These are phyloP conservation scores for Labeo catla DNA, from an alignment of 2,113 vertebrate genomes.

Conservation along the genomic window DNA sequence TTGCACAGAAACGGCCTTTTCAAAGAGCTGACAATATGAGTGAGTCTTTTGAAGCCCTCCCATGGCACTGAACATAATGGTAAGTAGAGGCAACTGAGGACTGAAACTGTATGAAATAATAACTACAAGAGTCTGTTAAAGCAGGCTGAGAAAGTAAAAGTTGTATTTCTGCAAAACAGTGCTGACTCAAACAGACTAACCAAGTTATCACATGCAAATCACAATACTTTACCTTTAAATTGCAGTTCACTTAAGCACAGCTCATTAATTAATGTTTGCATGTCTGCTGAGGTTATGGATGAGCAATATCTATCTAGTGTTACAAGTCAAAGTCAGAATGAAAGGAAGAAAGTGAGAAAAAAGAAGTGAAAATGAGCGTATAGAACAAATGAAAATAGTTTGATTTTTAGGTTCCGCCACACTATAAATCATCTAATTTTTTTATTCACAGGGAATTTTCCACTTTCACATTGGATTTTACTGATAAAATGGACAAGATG, in stretches of 20 bases:
- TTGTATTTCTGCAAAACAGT: slow-evolving; percentile 13
- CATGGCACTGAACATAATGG: slow-evolving; percentile 44
- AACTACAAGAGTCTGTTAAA: slow-evolving; percentile 35
- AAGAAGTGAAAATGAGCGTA: background rate
- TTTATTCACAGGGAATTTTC: background rate
- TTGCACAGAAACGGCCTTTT: slow-evolving; percentile 26
- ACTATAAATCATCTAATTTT: background rate
- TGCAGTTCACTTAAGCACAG: background rate
- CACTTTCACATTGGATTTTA: background rate
- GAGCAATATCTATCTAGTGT: background rate
- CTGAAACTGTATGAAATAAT: slow-evolving; percentile 39
- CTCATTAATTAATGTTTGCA: background rate
- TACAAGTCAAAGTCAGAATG: background rate
- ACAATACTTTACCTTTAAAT: background rate
- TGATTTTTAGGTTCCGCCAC: background rate
- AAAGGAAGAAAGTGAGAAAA: background rate
- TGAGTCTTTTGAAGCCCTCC: slow-evolving; percentile 34
- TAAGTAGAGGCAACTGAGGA: slow-evolving; percentile 15
- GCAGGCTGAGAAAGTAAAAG: background rate
- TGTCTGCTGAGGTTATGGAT: background rate
- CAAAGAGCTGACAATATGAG: slow-evolving; percentile 32
- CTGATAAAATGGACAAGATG: background rate
- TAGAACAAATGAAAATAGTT: background rate
- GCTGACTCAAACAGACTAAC: slow-evolving; percentile 23
- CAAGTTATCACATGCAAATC: background rate